Evolutionary conservation across 1,140 invertebrate species (phyloP), one percentile per base, ranked within the genome.

Genomic region (Lineus longissimus): DNA sequence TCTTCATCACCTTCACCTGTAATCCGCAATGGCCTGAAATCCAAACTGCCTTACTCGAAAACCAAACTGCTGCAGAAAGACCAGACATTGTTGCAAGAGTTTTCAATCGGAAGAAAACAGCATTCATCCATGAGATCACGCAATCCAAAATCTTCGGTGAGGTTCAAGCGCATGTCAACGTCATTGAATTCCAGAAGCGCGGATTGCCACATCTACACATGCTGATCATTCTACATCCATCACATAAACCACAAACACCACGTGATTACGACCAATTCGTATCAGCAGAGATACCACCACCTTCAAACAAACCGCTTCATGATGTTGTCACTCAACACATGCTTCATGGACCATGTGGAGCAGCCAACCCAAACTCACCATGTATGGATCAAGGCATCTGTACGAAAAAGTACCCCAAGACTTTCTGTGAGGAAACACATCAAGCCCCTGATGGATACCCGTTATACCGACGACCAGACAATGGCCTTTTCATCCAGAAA

Each of bases 1-100:
- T 82, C 2, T 85, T 85, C 59, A 80, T 85, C 25, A 85, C 82
- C 29, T 80, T 86, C 30, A 86, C 84, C 17, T 81, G 75, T 59
- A 87, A 82, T 79, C 82, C 71, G 67, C 81, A 67, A 58, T 87
- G 85, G 85, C 55, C 40, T 1, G 80, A 86, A 66, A 82, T 85
- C 13, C 55, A 40, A 58, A 45, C 70, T 31, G 55, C 67, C 13
- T 63, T 84, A 55, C 61, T 71, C 9, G 61, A 64, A 43, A 36
- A 36, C 33, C 33, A 36, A 36, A 36, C 6, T 36, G 6, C 33
- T 7, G 4, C 33, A 7, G 33, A 36, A 4, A 36, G 33, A 36
- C 33, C 33, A 36, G 33, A 36, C 33, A 7, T 36, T 7, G 25
- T 51, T 23, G 47, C 47, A 51, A 23, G 47, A 19, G 25, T 51